Evolutionary conservation across 1,140 invertebrate genomes (phyloP), one percentile per base, ranked within the genome.

Genomic region (Habropoda laboriosa): DNA sequence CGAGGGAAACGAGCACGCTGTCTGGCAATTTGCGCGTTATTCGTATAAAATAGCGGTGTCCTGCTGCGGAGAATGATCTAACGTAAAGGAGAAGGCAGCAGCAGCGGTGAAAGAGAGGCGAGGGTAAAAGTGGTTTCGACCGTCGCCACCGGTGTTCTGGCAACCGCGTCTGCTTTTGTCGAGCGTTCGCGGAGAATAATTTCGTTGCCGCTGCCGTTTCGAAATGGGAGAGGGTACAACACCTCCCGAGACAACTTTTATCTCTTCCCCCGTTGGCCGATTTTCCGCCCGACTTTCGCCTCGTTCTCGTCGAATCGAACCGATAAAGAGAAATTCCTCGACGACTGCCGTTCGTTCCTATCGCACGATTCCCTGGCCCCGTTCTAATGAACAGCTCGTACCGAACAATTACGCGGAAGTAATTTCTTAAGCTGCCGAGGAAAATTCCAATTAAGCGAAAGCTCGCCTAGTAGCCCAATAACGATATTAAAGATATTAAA

Each of bases 391-490:
- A 83, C 75, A 68, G 55, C 27, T 53, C 66, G 47, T 71, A 61
- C 51, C 71, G 77, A 71, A 72, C 83, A 83, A 83, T 83, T 76
- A 76, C 51, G 75, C 35, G 47, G 30, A 38, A 80, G 66, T 83
- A 80, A 85, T 85, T 80, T 80, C 81, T 85, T 80, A 80, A 83
- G 79, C 66, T 80, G n/a, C 30, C 47, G 38, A 38, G 51, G 63
- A 81, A 84, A 77, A 84, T 81, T 84, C 57, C 68, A 84, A 84
- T 85, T 85, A 85, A 67, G 63, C 32, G 66, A n/a, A 67, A 76
- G 66, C 58, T 51, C 27, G 60, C 18, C 47, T 57, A 76, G 58
- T 66, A 57, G 63, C 40, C 74, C 83, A 51, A 80, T 85, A 85
- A 84, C 79, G 72, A 81, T 83, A 80, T 81, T 64, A 47, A n/a